Percentiles rank a stretch among this genome's conserved stretches.
These are phyloP conservation scores for Anoura caudifer DNA, from an alignment of 2,113 vertebrate species.

Conservation along the genomic window DNA sequence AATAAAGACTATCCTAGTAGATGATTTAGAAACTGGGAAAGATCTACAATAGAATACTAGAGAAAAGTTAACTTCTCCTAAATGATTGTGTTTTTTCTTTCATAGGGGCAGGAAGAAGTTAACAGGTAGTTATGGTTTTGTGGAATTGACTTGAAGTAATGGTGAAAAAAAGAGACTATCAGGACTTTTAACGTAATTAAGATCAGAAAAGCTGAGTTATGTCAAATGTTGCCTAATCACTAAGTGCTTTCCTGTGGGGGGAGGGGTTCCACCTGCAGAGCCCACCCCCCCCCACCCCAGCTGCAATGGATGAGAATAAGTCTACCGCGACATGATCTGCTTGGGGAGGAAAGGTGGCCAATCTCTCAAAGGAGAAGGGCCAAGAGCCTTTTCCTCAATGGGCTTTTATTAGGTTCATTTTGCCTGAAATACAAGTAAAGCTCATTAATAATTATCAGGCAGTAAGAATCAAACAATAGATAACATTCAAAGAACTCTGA, in stretches of 20 bases:
- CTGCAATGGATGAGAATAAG: no score
- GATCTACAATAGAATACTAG: neutral
- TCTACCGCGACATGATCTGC: no score
- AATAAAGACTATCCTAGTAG: neutral
- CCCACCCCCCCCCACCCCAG: no score
- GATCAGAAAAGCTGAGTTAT: neutral
- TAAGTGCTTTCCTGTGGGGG: neutral
- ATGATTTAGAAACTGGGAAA: neutral
- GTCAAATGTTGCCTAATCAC: neutral
- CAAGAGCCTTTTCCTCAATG: no score
- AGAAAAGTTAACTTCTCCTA: neutral
- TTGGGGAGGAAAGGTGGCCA: no score
- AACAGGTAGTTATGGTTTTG: neutral
- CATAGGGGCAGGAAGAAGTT: neutral
- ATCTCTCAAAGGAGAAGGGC: no score
- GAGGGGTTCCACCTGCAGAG: no score
- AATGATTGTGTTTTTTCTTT: neutral
- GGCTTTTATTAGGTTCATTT: no score
- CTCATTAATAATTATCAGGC: no score
- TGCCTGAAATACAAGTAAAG: no score
- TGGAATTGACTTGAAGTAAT: neutral
- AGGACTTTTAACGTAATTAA: neutral
- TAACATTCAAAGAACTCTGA: no score
- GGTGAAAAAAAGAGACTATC: neutral
- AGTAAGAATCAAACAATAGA: no score